Evolutionary conservation across 2,888 invertebrate species (phyloP).

Genomic region (Amphipyra berbera): DNA sequence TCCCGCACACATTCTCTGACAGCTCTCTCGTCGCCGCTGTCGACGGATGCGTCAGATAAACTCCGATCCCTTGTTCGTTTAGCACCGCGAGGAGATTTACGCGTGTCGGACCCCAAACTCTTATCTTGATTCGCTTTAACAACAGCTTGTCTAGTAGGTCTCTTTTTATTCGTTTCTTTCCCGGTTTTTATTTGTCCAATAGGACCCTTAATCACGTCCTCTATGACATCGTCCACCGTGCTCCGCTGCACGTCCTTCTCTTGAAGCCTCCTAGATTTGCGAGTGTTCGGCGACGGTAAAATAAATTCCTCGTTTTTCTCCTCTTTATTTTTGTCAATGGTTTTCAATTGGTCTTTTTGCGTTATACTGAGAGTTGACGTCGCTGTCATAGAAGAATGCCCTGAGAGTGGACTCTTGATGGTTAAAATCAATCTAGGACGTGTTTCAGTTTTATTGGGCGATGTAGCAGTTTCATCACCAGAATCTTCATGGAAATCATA

Average conservation of each 20-base stretch:
- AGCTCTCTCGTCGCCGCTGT: conserved; percentile 90
- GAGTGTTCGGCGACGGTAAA: conserved; percentile 92
- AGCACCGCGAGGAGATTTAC: conserved; percentile 92
- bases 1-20: conserved; percentile 72
- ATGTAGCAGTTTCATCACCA: conserved; percentile 92
- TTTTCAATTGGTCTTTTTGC: conserved; percentile 77
- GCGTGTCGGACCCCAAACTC: conserved; percentile 71
- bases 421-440: conserved; percentile 95
- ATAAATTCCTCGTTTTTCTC: conserved; percentile 91
- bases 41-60: conserved; percentile 91
- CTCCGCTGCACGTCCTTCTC: conserved; percentile 94
- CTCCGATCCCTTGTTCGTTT: conserved; percentile 91
- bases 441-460: conserved; percentile 84
- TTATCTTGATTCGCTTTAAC: conserved; percentile 73
- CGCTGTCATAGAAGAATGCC: conserved; percentile 78
- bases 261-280: conserved; percentile 94
- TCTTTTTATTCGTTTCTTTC: conserved; percentile 82
- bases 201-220: conserved; percentile 95
- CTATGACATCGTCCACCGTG: conserved; percentile 96
- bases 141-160: conserved; percentile 89
- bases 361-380: conserved; percentile 82
- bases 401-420: conserved; percentile 92
- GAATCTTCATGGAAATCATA: conserved; percentile 98
- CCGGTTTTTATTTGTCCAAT: conserved; percentile 66
- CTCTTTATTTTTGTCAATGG: conserved; percentile 79